phyloP scores from a whole-genome alignment of 2,113 vertebrate species.

The Stegostoma tigrinum region DNA sequence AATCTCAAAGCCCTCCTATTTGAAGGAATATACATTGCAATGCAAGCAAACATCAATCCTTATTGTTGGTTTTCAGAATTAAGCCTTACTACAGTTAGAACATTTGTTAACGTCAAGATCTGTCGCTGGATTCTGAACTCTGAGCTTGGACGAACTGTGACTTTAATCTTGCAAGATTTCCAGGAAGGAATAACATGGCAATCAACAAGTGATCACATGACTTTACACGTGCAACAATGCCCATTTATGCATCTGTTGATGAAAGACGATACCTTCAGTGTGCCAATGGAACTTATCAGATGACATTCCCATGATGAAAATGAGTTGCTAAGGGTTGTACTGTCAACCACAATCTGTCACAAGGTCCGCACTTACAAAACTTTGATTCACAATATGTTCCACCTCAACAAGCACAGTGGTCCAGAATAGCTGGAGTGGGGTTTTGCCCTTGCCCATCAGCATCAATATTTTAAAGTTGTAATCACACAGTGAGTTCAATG shows the following conservation, averaged over 20 bases:
- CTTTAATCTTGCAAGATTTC: not conserved
- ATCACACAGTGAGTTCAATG: not conserved
- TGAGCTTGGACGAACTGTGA: not conserved
- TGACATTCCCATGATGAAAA: slow-evolving; percentile 27
- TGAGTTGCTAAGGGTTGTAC: not conserved
- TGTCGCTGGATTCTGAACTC: not conserved
- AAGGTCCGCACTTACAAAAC: not conserved
- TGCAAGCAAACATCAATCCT: not conserved
- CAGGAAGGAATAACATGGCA: not conserved
- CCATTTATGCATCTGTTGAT: not conserved
- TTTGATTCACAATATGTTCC: not conserved
- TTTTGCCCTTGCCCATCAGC: not conserved
- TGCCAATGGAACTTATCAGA: not conserved
- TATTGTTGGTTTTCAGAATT: not conserved
- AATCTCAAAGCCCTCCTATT: not conserved
- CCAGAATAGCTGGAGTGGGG: not conserved
- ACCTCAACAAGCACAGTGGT: not conserved
- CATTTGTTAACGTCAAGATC: not conserved
- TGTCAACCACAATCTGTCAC: not conserved
- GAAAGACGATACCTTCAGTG: not conserved
- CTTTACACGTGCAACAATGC: slow-evolving; percentile 1
- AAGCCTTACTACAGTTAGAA: not conserved
- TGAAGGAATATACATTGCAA: not conserved
- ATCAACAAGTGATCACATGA: slow-evolving; percentile 26
- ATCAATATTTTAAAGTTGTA: not conserved